These are phyloP conservation scores for Fregata magnificens DNA, from an alignment of 2,113 vertebrate species.

Conservation along the genomic window DNA sequence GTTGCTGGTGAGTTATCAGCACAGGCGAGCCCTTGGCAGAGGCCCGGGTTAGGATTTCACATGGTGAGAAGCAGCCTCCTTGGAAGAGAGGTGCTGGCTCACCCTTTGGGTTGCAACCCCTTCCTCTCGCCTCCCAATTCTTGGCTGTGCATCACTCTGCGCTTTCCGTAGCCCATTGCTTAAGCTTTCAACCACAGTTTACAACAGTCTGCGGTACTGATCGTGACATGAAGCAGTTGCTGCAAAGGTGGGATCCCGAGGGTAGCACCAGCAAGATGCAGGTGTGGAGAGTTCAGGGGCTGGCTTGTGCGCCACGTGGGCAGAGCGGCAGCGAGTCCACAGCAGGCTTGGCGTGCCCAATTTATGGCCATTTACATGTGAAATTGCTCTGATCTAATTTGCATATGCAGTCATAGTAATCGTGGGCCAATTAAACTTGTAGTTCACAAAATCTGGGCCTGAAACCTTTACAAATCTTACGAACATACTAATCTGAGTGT, in stretches of 20 bases:
- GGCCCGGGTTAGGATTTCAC: not conserved
- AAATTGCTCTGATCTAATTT: slow-evolving; percentile 46
- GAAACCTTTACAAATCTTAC: slow-evolving; percentile 57
- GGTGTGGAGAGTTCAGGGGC: not conserved
- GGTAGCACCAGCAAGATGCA: not conserved
- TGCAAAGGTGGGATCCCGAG: not conserved
- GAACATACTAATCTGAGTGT: slow-evolving; percentile 45
- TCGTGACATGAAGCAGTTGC: accelerated
- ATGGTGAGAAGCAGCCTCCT: not conserved
- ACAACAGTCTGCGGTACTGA: accelerated
- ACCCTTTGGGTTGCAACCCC: not conserved
- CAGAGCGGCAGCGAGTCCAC: not conserved
- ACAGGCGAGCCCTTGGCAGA: not conserved
- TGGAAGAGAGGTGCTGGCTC: not conserved
- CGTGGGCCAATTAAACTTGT: slow-evolving; percentile 49
- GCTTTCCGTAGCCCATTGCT: not conserved
- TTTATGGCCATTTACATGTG: slow-evolving; percentile 46
- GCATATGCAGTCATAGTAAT: slow-evolving; percentile 47
- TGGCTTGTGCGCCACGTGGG: accelerated
- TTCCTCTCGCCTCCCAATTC: accelerated
- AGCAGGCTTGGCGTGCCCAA: not conserved
- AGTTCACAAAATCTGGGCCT: slow-evolving; percentile 43
- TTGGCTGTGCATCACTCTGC: accelerated
- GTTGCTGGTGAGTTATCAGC: not conserved
- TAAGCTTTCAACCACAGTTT: not conserved